Base-by-base conservation (phyloP, 2,888 invertebrate genomes). In the Xylophagus ater region DNA sequence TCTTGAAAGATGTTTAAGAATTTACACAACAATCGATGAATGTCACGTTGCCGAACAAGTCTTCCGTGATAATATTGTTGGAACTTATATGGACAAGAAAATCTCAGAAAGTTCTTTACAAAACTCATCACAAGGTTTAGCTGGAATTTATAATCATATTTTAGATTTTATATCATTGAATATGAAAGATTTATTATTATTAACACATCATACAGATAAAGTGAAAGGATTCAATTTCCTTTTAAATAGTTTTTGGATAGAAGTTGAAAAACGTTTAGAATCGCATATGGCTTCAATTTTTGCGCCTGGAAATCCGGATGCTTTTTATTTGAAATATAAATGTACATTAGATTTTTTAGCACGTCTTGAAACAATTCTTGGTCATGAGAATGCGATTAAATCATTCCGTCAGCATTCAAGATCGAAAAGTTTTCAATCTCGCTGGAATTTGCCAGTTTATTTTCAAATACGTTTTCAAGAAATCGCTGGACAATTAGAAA, bases 381-480 rank as follows among this genome's bases (percentile, higher is more conserved):
- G 65, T 36, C 62, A 72, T 40, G 74, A 75, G 33, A 71, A 74
- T 45, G 67, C 73, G 1, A 50, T 72, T 0, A 67, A 71, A 44
- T 55, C 72, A 17, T 70, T 89, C 38, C 71, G 75, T 47, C 66
- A 70, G 37, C 78, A 85, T 54, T 62, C 72, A 2, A 78, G 82
- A 47, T 89, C 84, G 55, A 76, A 76, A 53, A 78, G 74, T 46
- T 88, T 90, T 56, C 74, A 87, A 49, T 77, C 78, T 47, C 78
- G 86, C 51, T 96, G 93, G 86, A 94, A 93, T 65, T 69, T 94
- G 35, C 86, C 90, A 9, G 92, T 96, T n/a, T 96, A 96, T 65
- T 94, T 89, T 62, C 93, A 94, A 68, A 63, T 63, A 30, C 74
- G 90, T 49, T 93, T 90, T 67, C 93, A 93, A 70, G 88, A 92